Evolutionary conservation across 2,113 vertebrate genomes (phyloP).

Genomic region (Oncorhynchus tshawytscha): DNA sequence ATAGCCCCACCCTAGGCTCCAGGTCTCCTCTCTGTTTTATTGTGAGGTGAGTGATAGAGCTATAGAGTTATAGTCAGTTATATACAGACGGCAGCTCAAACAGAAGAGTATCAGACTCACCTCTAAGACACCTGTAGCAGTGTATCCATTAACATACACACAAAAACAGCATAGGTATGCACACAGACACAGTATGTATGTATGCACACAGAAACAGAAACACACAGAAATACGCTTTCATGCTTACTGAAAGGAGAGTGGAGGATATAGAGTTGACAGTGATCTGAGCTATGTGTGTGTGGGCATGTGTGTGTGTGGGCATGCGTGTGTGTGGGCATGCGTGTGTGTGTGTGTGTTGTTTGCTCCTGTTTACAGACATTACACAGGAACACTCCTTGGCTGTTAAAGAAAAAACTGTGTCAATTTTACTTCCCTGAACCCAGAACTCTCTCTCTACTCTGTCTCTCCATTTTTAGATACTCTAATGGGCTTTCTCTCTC

Average conservation of each 20-base stretch:
- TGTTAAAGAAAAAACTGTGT: conserved; percentile 68
- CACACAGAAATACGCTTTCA: background rate
- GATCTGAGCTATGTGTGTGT: conserved; percentile 17
- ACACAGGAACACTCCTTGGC: conserved; percentile 61
- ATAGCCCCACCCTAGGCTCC: background rate
- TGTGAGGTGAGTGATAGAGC: background rate
- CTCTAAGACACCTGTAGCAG: background rate
- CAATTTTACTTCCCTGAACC: conserved; percentile 66
- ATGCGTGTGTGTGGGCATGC: no score
- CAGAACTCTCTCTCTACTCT: background rate
- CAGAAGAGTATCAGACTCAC: background rate
- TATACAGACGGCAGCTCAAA: background rate
- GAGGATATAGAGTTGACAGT: no score
- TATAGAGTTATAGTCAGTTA: background rate
- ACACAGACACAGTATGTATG: no score
- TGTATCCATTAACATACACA: no score
- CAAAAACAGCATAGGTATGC: no score
- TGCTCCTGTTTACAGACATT: conserved; percentile 57
- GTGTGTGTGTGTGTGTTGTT: no score
- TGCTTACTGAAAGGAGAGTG: no score
- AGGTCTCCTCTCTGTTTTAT: background rate
- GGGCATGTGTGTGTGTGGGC: conserved; percentile 35
- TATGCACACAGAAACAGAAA: no score
- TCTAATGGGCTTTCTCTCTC: background rate
- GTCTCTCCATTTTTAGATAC: background rate